Evolutionary conservation across 2,888 invertebrate species (phyloP), one percentile per base, ranked within the genome.

Genomic region (Calameuta idolon): DNA sequence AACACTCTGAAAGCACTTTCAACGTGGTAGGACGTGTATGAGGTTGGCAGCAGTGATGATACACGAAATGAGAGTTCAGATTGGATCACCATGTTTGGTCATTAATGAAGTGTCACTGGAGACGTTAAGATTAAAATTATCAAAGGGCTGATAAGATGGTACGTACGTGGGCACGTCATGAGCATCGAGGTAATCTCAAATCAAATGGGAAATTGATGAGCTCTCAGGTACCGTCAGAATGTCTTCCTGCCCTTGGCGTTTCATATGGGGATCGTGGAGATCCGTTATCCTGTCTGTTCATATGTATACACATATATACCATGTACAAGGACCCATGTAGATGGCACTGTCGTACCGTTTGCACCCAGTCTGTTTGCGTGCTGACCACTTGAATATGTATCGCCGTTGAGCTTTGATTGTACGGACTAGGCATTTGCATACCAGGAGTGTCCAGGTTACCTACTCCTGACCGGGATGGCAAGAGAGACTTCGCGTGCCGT

Each of bases 141-240:
- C 23, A 23, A 55, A 55, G 23, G 23, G 23, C 15, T 55, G 55
- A 15, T 55, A 55, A 40, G 1, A 15, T 5, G 5, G 15, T 40
- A 23, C 15, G 3, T 55, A 23, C 9, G 9, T 55, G 55, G 23
- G 0, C 23, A 23, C 55, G 9, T 55, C 55, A 23, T 23, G 55
- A 55, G 23, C 9, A 55, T 55, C 9, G 23, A 83, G 83, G 82
- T 79, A 79, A 83, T 87, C 82, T 79, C 82, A 86, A 87, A 88
- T 88, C 87, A 88, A 88, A 88, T 88, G 87, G 88, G 88, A 88
- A 88, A 88, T 88, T 88, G 88, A 88, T 87, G 88, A 88, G 88
- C 85, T 85, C 55, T 55, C 34, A 12, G 71, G 55, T 55, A 55
- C 23, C 55, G 55, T 23, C 55, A 55, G 55, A 55, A 55, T 55